phyloP scores from a whole-genome alignment of 2,113 vertebrate genomes.

The Todiramphus chloris region DNA sequence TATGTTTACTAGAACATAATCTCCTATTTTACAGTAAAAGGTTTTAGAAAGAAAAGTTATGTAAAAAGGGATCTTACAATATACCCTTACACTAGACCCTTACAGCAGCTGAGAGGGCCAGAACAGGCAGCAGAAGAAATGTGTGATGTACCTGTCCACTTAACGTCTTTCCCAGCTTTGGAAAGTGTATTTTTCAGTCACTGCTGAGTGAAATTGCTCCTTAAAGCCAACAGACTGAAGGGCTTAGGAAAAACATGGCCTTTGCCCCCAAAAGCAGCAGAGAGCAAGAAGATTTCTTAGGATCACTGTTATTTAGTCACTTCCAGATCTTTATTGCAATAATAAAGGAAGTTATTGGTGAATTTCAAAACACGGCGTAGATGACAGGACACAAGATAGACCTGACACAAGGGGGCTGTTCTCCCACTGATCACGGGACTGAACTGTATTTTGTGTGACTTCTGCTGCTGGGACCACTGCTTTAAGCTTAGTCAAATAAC shows the following conservation, averaged over 20 bases:
- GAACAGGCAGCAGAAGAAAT: neutral
- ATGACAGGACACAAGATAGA: neutral
- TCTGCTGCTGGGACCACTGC: neutral
- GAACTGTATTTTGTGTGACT: neutral
- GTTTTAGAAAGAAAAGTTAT: neutral
- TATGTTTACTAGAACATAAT: slow-evolving; percentile 28
- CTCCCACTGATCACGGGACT: neutral
- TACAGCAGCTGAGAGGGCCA: neutral
- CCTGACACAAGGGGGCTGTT: neutral
- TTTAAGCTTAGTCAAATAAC: neutral
- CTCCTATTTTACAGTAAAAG: slow-evolving; percentile 14
- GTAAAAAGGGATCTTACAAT: neutral
- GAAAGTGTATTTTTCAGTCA: neutral
- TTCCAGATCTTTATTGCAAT: neutral
- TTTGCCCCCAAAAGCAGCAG: neutral
- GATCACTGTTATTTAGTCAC: neutral
- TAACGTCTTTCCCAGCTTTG: neutral
- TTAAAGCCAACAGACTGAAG: neutral
- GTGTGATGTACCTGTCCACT: neutral
- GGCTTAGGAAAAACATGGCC: neutral
- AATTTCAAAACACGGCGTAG: neutral
- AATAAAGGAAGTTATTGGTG: neutral
- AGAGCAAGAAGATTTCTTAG: neutral
- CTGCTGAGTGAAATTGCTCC: neutral
- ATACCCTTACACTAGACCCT: neutral